phyloP scores from a whole-genome alignment of 1,140 invertebrate genomes.

The Plodia interpunctella region DNA sequence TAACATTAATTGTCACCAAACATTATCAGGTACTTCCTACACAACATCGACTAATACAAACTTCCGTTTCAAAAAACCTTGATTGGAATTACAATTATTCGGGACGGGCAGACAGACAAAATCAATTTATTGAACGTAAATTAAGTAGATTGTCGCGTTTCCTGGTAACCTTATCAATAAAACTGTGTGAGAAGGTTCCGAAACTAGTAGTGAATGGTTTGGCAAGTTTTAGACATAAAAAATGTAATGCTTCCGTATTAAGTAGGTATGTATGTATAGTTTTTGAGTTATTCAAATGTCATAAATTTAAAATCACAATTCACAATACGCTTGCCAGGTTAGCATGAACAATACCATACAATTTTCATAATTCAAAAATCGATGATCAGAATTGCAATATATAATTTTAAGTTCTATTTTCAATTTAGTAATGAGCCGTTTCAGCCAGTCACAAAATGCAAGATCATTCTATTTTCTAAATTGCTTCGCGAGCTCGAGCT shows the following conservation, averaged over 20 bases:
- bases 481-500: too few relatives aligned
- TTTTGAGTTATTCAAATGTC: neutral
- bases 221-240: neutral
- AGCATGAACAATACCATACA: too few relatives aligned
- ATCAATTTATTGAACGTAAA: neutral
- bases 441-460: too few relatives aligned
- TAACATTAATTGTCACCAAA: neutral
- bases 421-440: too few relatives aligned
- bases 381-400: too few relatives aligned
- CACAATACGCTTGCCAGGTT: too few relatives aligned
- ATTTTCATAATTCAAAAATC: too few relatives aligned
- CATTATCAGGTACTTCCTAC: neutral
- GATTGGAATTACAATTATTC: neutral
- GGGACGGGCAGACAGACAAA: neutral
- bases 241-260: neutral
- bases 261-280: too few relatives aligned
- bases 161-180: slow-evolving; percentile 1
- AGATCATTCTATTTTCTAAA: too few relatives aligned
- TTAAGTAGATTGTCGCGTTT: neutral
- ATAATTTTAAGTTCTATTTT: too few relatives aligned
- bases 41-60: neutral
- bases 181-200: neutral
- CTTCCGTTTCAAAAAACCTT: neutral
- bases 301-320: too few relatives aligned
- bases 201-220: slow-evolving; percentile 5